Conservation (phyloP, 2,797 vertebrate genomes). For the Perodicticus potto region DNA sequence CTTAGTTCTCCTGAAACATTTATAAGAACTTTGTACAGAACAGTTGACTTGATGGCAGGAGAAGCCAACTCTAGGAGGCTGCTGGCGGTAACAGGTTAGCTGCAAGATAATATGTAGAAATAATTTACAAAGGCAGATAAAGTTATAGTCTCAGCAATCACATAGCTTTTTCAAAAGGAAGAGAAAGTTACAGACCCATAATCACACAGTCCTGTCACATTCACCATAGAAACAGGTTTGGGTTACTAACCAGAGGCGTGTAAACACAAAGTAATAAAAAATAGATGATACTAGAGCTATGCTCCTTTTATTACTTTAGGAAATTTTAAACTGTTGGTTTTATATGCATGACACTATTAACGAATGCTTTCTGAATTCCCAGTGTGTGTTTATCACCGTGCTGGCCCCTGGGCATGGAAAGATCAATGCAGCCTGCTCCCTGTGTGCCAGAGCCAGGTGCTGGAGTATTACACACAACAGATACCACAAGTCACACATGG, state of each 20-base stretch:
- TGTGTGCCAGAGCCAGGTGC: not conserved
- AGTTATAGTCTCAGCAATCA: not conserved
- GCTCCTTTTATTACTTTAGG: constrained; percentile 35
- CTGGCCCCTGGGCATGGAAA: not conserved
- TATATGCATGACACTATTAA: not conserved
- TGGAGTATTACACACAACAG: not conserved
- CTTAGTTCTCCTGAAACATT: constrained; percentile 12
- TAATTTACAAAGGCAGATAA: constrained; percentile 49
- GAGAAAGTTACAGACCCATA: not conserved
- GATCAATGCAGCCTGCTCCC: not conserved
- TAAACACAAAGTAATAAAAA: constrained; percentile 52
- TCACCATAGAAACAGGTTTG: constrained; percentile 60
- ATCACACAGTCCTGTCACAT: not conserved
- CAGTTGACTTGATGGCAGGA: not conserved
- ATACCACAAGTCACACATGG: not conserved
- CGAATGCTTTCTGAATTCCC: not conserved
- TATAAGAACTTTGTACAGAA: constrained; percentile 13
- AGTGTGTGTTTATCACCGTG: not conserved
- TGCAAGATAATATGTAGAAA: constrained; percentile 47
- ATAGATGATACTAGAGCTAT: not conserved
- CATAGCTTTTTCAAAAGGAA: constrained; percentile 43
- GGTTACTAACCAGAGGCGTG: constrained; percentile 55
- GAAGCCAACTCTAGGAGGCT: not conserved
- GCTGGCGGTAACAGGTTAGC: not conserved
- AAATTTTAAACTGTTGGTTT: constrained; percentile 46